Evolutionary conservation across 2,113 vertebrate genomes (phyloP).

Genomic region (Sapajus apella): DNA sequence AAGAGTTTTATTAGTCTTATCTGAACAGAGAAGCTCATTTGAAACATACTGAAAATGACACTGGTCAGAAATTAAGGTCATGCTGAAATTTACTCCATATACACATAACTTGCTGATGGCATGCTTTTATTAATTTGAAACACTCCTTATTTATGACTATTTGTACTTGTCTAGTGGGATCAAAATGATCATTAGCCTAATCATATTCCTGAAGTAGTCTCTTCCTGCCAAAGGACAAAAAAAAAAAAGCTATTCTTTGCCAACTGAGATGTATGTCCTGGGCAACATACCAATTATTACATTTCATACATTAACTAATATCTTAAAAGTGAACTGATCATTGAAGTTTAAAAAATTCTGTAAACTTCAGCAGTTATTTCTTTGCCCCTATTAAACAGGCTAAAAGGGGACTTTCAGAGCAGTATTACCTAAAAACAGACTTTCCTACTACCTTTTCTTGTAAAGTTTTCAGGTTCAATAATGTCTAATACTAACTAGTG

Average conservation of each 20-base stretch:
- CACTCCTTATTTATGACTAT: conserved; percentile 31
- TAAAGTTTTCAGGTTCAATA: neutral
- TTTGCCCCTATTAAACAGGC: conserved; percentile 36
- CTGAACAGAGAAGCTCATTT: conserved; percentile 81
- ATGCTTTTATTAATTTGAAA: conserved; percentile 47
- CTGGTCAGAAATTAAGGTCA: conserved; percentile 72
- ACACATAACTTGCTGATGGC: fast-evolving
- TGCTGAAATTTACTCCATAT: conserved; percentile 31
- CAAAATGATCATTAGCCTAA: conserved; percentile 67
- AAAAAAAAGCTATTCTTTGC: neutral
- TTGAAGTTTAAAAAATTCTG: conserved; percentile 27
- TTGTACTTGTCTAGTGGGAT: conserved; percentile 53
- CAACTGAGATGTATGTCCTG: neutral
- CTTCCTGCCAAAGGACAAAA: conserved; percentile 6
- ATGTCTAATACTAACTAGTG: neutral
- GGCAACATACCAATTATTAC: conserved; percentile 28
- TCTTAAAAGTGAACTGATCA: conserved; percentile 49
- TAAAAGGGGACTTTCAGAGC: conserved; percentile 35
- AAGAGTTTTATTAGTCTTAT: conserved; percentile 85
- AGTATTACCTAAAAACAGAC: conserved; percentile 30
- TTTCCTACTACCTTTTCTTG: conserved; percentile 11
- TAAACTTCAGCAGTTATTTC: conserved; percentile 1
- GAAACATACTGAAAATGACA: conserved; percentile 80
- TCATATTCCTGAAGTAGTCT: conserved; percentile 31
- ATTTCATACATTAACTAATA: conserved; percentile 35